Evolutionary conservation across 1,140 invertebrate genomes (phyloP), one percentile per base, ranked within the genome.

Genomic region (Sinonovacula constricta): DNA sequence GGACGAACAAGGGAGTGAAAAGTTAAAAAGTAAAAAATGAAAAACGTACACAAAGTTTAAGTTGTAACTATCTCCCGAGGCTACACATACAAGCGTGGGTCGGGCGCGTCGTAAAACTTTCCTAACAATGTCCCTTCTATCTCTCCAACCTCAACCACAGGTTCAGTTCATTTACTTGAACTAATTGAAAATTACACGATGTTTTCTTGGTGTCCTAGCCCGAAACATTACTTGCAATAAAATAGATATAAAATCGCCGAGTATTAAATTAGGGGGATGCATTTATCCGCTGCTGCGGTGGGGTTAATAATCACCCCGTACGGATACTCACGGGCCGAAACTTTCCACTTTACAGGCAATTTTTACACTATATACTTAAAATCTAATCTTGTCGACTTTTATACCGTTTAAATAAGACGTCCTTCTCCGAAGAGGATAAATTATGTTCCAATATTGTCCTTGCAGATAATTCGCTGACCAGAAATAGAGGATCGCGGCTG

Each of bases 351-450:
- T 39, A 12, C 62, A 57, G 63, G 28, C 18, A 33, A 22, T 28
- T 12, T 34, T 56, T 28, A 49, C 45, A 66, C 53, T 56, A 39
- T 57, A 57, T 67, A 76, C 45, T 76, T 76, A 76, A 76, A 76
- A 24, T 59, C 72, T 4, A 62, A 67, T 76, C 18, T 76, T 51
- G 39, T 31, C 2, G 30, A 57, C 53, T 76, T 76, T 76, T 66
- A 76, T 76, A 65, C 54, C 63, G 59, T 76, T 76, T 76, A 76
- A 76, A 76, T 76, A 76, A 76, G 72, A 76, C 54, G 72, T 76
- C 60, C 67, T 54, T 66, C 66, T 54, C 65, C 65, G 59, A 51
- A 24, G 18, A 45, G 72, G 72, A 49, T 76, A 65, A 76, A 67
- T 65, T 57, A 60, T 67, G 26, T 18, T 31, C 45, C 1, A 65